These are phyloP conservation scores for Ostrea edulis DNA, from an alignment of 1,140 invertebrate species.

Conservation along the genomic window DNA sequence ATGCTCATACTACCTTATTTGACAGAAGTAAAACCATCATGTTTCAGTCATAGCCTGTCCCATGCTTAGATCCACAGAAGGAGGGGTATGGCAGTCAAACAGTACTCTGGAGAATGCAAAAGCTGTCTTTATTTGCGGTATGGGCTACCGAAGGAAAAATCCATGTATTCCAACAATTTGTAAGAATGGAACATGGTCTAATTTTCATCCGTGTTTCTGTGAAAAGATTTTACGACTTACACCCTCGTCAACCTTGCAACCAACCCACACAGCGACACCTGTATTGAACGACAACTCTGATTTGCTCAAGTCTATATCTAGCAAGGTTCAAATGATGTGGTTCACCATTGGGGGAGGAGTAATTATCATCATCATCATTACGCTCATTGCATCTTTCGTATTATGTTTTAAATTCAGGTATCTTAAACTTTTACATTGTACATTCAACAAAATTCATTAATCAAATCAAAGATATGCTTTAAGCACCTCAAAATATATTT, in stretches of 20 bases:
- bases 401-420: neutral
- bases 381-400: neutral
- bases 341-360: neutral
- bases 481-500: too few species aligned
- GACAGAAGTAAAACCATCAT: too few species aligned
- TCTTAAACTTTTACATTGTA: too few species aligned
- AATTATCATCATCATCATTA: neutral
- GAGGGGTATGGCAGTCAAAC: neutral
- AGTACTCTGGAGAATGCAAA: neutral
- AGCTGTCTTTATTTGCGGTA: neutral
- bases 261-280: too few species aligned
- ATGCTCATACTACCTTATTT: too few species aligned
- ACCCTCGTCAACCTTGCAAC: neutral
- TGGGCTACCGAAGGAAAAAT: neutral
- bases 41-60: neutral
- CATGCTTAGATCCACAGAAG: neutral
- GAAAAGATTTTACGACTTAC: neutral
- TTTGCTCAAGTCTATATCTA: neutral
- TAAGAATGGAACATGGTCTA: neutral
- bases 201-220: neutral
- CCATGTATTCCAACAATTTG: neutral
- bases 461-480: too few species aligned
- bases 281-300: neutral
- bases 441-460: too few species aligned
- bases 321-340: neutral